phyloP scores from a whole-genome alignment of 1,140 invertebrate genomes.

The Drosophila miranda region DNA sequence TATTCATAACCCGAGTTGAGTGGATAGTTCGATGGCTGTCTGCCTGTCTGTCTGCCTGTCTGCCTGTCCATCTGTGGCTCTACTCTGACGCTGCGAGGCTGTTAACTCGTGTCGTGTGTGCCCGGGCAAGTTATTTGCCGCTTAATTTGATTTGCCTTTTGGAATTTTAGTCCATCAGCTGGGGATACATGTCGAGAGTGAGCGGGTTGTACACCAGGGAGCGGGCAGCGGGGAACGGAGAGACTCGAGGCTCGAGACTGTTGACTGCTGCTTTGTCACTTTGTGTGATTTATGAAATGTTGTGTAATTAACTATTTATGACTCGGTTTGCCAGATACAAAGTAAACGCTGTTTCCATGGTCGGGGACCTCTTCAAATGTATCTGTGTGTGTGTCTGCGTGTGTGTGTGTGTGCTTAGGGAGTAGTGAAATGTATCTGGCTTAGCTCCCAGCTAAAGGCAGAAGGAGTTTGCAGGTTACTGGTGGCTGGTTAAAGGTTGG shows the following conservation, averaged over 20 bases:
- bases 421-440: constrained; percentile 12
- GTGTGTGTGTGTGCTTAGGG: constrained; percentile 12
- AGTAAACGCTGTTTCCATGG: constrained; percentile 50
- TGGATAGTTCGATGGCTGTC: constrained; percentile 59
- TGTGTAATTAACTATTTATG: constrained; percentile 78
- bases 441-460: too few species aligned
- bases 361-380: constrained; percentile 5
- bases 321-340: constrained; percentile 37
- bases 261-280: constrained; percentile 58
- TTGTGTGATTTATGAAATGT: constrained; percentile 76
- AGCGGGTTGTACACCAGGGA: neutral
- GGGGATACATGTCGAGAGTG: constrained; percentile 2
- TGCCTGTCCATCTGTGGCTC: constrained; percentile 10
- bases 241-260: constrained; percentile 35
- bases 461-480: too few species aligned
- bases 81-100: neutral
- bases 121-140: constrained; percentile 72
- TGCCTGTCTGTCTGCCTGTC: constrained; percentile 21
- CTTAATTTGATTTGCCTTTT: constrained; percentile 78
- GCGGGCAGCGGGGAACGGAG: neutral
- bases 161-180: constrained; percentile 52
- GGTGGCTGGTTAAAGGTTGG: neutral
- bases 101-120: constrained; percentile 64
- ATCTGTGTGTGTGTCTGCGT: neutral
- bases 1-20: constrained; percentile 67